These are phyloP conservation scores for Phyllotis vaccarum DNA, from an alignment of 2,797 vertebrate species.

Conservation along the genomic window DNA sequence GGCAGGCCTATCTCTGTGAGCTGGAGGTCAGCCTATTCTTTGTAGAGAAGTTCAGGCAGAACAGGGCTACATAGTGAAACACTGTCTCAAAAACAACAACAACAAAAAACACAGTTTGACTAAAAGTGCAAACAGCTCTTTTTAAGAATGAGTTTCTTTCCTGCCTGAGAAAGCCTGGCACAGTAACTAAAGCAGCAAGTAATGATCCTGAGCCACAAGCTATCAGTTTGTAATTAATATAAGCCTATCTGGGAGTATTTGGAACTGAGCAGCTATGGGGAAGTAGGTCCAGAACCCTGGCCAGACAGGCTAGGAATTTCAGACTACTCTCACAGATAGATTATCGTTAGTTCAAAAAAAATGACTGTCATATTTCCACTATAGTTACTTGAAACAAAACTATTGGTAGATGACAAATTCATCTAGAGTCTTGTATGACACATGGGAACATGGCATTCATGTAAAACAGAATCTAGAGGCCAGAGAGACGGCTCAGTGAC, in stretches of 20 bases:
- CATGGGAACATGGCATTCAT: conserved; percentile 21
- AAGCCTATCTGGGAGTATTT: too few species aligned
- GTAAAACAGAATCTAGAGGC: neutral
- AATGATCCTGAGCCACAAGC: too few species aligned
- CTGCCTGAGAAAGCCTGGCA: neutral
- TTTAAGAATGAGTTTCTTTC: conserved; percentile 30
- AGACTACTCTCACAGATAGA: neutral
- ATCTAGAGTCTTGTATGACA: neutral
- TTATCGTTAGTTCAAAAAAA: conserved; percentile 22
- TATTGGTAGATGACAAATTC: conserved; percentile 3
- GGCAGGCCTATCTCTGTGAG: neutral
- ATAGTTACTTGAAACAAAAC: conserved; percentile 17
- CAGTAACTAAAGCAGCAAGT: neutral
- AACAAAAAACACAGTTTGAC: neutral
- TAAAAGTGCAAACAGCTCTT: neutral
- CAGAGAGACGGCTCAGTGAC: too few species aligned
- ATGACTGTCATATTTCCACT: neutral
- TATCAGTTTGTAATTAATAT: too few species aligned
- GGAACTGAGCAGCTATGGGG: too few species aligned
- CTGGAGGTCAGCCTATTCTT: neutral
- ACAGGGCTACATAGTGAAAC: neutral
- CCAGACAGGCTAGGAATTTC: too few species aligned
- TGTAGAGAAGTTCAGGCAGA: neutral
- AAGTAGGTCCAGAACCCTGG: too few species aligned
- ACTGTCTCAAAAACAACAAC: neutral